Base-by-base conservation (phyloP, 2,888 invertebrate species). In the Oscheius myriophilus region DNA sequence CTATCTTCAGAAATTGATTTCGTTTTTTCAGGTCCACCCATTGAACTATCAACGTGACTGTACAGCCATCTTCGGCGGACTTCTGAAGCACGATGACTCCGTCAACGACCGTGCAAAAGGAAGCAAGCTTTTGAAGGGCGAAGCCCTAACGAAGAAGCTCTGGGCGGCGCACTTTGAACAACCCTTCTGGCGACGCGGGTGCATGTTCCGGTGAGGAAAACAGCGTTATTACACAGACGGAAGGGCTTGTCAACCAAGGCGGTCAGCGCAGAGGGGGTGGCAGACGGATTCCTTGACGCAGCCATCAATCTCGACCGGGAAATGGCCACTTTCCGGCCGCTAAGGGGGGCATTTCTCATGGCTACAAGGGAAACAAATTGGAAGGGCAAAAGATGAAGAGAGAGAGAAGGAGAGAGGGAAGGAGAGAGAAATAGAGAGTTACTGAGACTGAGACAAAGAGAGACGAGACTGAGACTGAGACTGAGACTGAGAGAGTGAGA, bases 41-140 rank as follows among this genome's bases (percentile, higher is more conserved):
- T 65, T 79, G 43, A 78, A 79, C 55, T 85, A 84, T 68, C 67
- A 75, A 26, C 70, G 83, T 23, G 84, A 84, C 64, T 84, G 81
- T 68, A 82, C 78, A 14, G 81, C 84, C n/a, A 84, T 82, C 45
- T 79, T 84, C 52, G 83, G 84, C 9, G 68, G 84, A 45, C 75
- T 88, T 46, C 86, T 89, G 68, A 87, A 87, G 72, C 89, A 89
- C 78, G 89, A 89, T 77, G 89, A 89, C 73, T 84, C 88, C 3
- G 81, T 89, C 33, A 88, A 87, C 71, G 89, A 89, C 71, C 81
- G 89, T 42, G 78, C 81, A n/a, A 82, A 86, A 16, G 87, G 87
- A 39, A 88, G 88, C 59, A 88, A 87, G 76, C 81, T 89, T 53
- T 79, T 85, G 54, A 83, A 85, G 65, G 87, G 88, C 7, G 89